Evolutionary conservation across 2,888 invertebrate species (phyloP).

Genomic region (Leucophora obtusa): DNA sequence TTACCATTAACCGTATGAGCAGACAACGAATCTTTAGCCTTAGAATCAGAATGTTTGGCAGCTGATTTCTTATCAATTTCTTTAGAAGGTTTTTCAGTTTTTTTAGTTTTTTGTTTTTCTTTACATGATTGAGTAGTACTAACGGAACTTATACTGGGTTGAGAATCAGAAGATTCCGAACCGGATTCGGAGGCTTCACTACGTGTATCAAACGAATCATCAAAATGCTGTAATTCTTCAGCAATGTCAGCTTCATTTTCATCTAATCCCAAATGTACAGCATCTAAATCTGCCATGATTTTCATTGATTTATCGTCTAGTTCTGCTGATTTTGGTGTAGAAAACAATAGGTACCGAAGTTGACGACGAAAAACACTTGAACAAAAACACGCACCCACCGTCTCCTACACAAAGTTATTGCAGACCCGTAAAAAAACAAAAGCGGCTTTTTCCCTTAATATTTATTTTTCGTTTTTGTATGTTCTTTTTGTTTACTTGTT

Average conservation of each 20-base stretch:
- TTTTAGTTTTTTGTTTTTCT: constrained; percentile 65
- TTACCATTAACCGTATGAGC: constrained; percentile 69
- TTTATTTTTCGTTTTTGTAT: constrained; percentile 21
- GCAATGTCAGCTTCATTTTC: constrained; percentile 87
- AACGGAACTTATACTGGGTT: constrained; percentile 88
- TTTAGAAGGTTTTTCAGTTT: constrained; percentile 77
- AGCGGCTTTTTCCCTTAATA: constrained; percentile 58
- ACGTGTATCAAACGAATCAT: constrained; percentile 85
- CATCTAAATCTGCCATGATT: constrained; percentile 80
- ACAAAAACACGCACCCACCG: constrained; percentile 6
- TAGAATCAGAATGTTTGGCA: constrained; percentile 69
- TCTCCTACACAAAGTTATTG: constrained; percentile 40
- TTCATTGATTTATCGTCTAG: constrained; percentile 60
- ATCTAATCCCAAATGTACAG: constrained; percentile 83
- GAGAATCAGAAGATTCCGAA: constrained; percentile 82
- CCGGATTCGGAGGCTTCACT: constrained; percentile 90
- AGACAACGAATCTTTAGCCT: constrained; percentile 43
- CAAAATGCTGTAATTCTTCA: constrained; percentile 88
- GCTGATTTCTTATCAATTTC: constrained; percentile 61
- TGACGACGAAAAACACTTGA: background rate
- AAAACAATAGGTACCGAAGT: background rate
- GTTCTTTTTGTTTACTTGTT: constrained; percentile 51
- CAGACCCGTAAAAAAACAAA: constrained; percentile 57
- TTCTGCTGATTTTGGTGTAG: background rate
- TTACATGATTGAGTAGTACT: constrained; percentile 83